Conservation (phyloP, 1,140 invertebrate genomes). For the Brachionus paranguensis region DNA sequence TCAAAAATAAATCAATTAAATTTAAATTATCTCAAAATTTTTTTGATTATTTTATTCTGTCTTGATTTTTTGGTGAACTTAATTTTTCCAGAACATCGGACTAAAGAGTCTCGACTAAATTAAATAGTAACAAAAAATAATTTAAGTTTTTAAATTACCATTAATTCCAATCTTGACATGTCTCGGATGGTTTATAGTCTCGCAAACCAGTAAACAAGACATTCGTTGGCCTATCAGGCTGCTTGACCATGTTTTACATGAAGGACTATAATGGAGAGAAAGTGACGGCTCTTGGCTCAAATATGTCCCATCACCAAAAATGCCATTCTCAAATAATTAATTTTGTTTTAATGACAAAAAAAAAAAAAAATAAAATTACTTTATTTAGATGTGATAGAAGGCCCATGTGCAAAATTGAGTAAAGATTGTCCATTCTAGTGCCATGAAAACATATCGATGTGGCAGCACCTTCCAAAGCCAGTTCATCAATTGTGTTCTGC, state of each 20-base stretch:
- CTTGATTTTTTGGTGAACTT: no score
- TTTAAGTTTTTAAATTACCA: constrained; percentile 17
- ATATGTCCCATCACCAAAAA: constrained; percentile 71
- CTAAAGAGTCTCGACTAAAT: no score
- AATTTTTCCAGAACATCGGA: no score
- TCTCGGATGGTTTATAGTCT: constrained; percentile 66
- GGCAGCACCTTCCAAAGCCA: neutral
- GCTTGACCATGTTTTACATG: constrained; percentile 66
- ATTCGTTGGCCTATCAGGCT: constrained; percentile 67
- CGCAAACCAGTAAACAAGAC: constrained; percentile 70
- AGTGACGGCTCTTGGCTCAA: constrained; percentile 67
- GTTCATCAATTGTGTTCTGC: constrained; percentile 46
- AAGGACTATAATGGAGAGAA: constrained; percentile 65
- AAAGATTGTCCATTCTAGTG: constrained; percentile 71
- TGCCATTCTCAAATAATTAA: constrained; percentile 58
- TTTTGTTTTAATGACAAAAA: neutral
- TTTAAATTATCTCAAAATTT: neutral
- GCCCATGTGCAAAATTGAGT: constrained; percentile 72
- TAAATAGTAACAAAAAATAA: no score
- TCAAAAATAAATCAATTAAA: no score
- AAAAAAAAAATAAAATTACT: constrained; percentile 54
- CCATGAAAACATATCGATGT: constrained; percentile 65
- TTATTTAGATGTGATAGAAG: constrained; percentile 70
- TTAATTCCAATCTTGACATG: constrained; percentile 57
- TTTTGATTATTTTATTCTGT: neutral